These are phyloP conservation scores for Cheilosia impressa DNA, from an alignment of 2,888 invertebrate species.

Conservation along the genomic window DNA sequence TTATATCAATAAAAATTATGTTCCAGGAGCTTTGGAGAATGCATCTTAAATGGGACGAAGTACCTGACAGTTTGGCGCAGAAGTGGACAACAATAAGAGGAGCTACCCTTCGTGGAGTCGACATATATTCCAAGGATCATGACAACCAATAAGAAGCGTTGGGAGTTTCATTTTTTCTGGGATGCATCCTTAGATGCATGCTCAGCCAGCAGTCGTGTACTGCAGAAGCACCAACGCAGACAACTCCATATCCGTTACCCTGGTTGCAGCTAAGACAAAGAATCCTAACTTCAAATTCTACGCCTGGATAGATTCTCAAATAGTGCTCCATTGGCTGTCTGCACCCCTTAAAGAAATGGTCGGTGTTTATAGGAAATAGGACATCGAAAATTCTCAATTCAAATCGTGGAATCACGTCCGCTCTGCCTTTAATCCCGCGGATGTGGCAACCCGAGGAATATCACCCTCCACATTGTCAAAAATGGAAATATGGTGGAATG, in stretches of 20 bases:
- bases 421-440: no score
- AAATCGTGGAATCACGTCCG: no score
- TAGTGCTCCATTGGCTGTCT: slow-evolving; percentile 48
- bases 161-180: slow-evolving; percentile 29
- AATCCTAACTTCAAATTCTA: background rate
- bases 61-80: slow-evolving; percentile 3
- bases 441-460: no score
- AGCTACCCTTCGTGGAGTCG: slow-evolving; percentile 9
- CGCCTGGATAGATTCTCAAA: slow-evolving; percentile 35
- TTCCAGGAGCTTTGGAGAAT: slow-evolving; percentile 34
- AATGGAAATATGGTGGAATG: no score
- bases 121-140: slow-evolving; percentile 17
- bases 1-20: slow-evolving; percentile 13
- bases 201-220: slow-evolving; percentile 21
- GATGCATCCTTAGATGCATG: slow-evolving; percentile 40
- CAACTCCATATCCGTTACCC: no score
- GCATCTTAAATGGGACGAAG: slow-evolving; percentile 25
- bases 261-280: no score
- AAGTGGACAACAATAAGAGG: slow-evolving; percentile 22
- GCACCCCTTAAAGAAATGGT: slow-evolving; percentile 47
- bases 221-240: slow-evolving; percentile 3
- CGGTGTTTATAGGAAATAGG: slow-evolving; percentile 37
- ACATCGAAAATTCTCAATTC: slow-evolving; percentile 31
- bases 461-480: no score
- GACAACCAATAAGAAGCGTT: background rate